These are phyloP conservation scores for Phyto melanocephala DNA, from an alignment of 2,888 invertebrate genomes.

Conservation along the genomic window DNA sequence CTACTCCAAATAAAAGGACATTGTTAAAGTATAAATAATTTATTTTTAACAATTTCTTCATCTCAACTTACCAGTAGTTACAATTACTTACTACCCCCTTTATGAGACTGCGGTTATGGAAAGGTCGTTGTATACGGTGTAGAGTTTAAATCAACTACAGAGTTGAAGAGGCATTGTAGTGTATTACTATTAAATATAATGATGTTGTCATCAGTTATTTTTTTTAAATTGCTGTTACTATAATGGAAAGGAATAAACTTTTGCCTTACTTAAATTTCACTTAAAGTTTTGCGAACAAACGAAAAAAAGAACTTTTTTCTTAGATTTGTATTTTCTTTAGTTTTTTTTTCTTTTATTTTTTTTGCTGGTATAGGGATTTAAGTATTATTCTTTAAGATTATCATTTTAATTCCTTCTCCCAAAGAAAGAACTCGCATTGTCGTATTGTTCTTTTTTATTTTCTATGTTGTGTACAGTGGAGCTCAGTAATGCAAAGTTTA, in stretches of 20 bases:
- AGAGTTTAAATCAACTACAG: neutral
- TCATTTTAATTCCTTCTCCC: neutral
- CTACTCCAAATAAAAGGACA: neutral
- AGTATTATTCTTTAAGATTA: conserved; percentile 4
- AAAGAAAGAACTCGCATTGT: neutral
- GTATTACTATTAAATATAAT: neutral
- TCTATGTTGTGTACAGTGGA: neutral
- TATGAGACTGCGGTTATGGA: neutral
- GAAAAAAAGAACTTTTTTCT: conserved; percentile 12
- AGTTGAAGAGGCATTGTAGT: neutral
- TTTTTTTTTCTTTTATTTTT: neutral
- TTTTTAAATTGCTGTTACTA: neutral
- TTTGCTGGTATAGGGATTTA: neutral
- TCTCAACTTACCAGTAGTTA: conserved; percentile 25
- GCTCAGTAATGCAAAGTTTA: neutral
- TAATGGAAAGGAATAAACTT: neutral
- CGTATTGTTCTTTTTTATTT: neutral
- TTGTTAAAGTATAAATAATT: conserved; percentile 1
- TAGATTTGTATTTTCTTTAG: neutral
- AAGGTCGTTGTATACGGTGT: neutral
- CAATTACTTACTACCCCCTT: neutral
- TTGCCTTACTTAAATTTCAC: conserved; percentile 38
- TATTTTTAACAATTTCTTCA: neutral
- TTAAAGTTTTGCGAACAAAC: neutral
- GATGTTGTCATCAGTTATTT: conserved; percentile 49